Percentiles rank a stretch among this genome's conserved stretches.
phyloP scores from a whole-genome alignment of 2,113 vertebrate genomes.

The Ceratotherium simum region DNA sequence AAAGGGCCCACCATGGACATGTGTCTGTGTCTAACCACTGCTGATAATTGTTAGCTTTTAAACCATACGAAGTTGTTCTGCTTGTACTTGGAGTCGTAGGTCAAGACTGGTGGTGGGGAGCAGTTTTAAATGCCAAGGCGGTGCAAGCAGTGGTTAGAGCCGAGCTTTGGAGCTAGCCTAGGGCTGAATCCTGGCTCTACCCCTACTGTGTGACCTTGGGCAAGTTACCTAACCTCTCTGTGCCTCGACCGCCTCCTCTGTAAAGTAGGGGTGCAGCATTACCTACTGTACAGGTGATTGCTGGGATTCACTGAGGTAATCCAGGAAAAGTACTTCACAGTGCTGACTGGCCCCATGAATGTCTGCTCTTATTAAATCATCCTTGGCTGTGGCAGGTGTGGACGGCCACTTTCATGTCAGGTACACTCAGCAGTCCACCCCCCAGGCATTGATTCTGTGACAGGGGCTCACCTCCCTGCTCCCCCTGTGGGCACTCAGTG shows the following conservation, averaged over 20 bases:
- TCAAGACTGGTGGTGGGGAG: background rate
- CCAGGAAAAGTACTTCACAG: background rate
- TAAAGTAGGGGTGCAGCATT: background rate
- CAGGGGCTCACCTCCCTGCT: too few relatives aligned
- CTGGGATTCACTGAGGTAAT: background rate
- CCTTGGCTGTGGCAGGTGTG: background rate
- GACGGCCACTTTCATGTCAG: background rate
- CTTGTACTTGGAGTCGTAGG: accelerated
- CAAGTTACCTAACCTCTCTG: background rate
- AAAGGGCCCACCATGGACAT: accelerated
- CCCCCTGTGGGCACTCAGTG: background rate
- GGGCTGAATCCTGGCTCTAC: background rate
- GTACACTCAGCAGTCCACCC: background rate
- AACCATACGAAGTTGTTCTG: background rate
- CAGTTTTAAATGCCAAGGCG: background rate
- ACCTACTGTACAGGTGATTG: background rate
- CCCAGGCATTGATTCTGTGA: background rate
- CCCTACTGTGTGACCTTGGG: background rate
- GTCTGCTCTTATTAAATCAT: background rate
- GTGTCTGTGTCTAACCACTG: background rate
- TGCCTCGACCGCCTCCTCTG: background rate
- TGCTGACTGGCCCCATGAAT: background rate
- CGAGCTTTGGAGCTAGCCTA: background rate
- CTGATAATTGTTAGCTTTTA: background rate
- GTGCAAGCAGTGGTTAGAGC: background rate